Conservation (phyloP, 1,140 invertebrate genomes). For the Atta colombica region DNA sequence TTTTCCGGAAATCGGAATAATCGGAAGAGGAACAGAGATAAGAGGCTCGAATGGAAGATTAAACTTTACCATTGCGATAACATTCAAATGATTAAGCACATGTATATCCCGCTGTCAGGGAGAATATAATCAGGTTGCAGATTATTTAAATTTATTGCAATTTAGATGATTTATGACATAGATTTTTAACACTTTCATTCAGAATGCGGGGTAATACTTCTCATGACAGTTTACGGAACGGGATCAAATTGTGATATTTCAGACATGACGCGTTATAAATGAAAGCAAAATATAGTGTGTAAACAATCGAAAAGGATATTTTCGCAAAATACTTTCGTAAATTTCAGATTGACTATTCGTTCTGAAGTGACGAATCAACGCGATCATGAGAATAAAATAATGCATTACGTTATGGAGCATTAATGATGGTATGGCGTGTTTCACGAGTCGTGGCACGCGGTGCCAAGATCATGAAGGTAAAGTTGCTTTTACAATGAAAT, state of each 20-base stretch:
- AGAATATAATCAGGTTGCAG: background rate
- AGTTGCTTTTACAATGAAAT: slow-evolving; percentile 58
- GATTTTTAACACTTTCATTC: background rate
- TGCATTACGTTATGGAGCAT: slow-evolving; percentile 33
- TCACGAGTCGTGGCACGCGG: slow-evolving; percentile 63
- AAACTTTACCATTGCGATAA: background rate
- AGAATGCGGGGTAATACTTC: background rate
- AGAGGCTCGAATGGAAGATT: background rate
- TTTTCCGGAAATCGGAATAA: background rate
- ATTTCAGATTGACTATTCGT: background rate
- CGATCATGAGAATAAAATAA: slow-evolving; percentile 72
- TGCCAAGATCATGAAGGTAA: slow-evolving; percentile 70
- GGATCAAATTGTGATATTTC: background rate
- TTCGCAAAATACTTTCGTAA: slow-evolving; percentile 7
- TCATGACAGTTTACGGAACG: background rate
- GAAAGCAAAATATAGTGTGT: background rate
- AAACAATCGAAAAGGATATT: slow-evolving; percentile 4
- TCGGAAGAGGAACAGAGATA: background rate
- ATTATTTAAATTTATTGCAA: slow-evolving; percentile 2
- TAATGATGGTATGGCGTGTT: slow-evolving; percentile 71
- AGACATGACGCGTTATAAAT: background rate
- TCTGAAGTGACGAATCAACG: slow-evolving; percentile 57
- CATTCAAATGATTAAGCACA: background rate
- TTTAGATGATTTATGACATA: background rate
- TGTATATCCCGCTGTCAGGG: background rate